Base-by-base conservation (phyloP, 2,797 vertebrate species). In the Coccyzus lansbergi region DNA sequence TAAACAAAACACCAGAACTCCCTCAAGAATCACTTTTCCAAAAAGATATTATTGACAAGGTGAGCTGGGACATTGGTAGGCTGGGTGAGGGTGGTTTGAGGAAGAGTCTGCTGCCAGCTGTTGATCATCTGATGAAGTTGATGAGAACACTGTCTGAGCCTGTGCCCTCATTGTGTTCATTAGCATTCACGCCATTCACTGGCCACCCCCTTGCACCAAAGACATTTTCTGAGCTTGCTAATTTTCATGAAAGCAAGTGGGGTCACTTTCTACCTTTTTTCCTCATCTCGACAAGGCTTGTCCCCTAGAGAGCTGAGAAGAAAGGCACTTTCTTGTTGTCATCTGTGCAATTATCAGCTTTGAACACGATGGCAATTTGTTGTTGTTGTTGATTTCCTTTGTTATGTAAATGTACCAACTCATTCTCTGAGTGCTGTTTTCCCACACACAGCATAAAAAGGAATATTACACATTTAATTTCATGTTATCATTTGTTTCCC, bases 371-470 rank as follows among this genome's bases (percentile, higher is more conserved):
- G 96, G 97, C 97, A 98, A 97, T 98, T 98, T 98, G 97, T 98
- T 97, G 97, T 97, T 97, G 97, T 97, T 98, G 98, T 97, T 97
- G 96, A 97, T 97, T 97, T 97, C 96, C 96, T 98, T 98, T 98
- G 97, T 98, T 97, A 98, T 98, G 98, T 96, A 98, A 98, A 98
- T 98, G 83, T 79, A 82, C 83, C 48, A 87, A 94, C 94, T 92
- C 63, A 86, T 96, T 95, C 86, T 96, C 76, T 65, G 67, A 78
- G 80, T 87, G 89, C 74, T 77, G 95, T 82, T 90, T 90, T 51
- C 29, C 88, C 75, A 38, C 86, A 79, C 90, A 62, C 63, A 79
- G 83, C 77, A 92, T 86, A 91, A 94, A 96, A 94, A 94, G 56
- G 94, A 97, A 95, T 97, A 95, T 89, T 95, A 96, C 95, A 96